Percentiles rank a stretch among this genome's conserved stretches.
phyloP scores from a whole-genome alignment of 2,888 invertebrate species.

The Chrysolina haemoptera region DNA sequence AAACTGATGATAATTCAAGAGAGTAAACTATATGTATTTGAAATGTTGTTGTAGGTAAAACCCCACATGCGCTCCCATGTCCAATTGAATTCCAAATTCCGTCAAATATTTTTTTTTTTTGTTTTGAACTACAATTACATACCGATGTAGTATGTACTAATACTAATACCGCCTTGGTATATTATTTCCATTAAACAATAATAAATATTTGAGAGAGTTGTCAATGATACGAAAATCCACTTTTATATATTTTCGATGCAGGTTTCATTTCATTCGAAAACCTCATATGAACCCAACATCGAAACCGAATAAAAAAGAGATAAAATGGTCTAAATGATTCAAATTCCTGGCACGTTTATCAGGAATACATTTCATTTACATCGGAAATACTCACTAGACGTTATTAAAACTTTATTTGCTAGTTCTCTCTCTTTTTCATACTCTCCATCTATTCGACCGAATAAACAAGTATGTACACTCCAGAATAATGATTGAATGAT shows the following conservation, averaged over 20 bases:
- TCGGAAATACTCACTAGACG: conserved; percentile 35
- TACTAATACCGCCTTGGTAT: too few species aligned
- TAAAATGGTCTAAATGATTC: conserved; percentile 34
- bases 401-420: conserved; percentile 39
- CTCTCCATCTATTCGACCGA: background rate
- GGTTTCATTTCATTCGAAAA: conserved; percentile 22
- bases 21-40: too few species aligned
- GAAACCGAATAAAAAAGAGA: conserved; percentile 31
- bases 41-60: too few species aligned
- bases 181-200: background rate
- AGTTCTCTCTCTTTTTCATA: background rate
- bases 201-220: background rate
- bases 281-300: conserved; percentile 24
- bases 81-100: too few species aligned
- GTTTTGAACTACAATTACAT: too few species aligned
- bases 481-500: background rate
- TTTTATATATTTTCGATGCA: conserved; percentile 19
- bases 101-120: too few species aligned
- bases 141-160: too few species aligned
- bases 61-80: too few species aligned
- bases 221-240: conserved; percentile 16
- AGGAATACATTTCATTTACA: conserved; percentile 42
- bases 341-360: conserved; percentile 34
- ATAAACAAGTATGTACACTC: background rate
- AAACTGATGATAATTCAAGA: too few species aligned